Evolutionary conservation across 1,140 invertebrate genomes (phyloP), one percentile per base, ranked within the genome.

Genomic region (Oncopeltus fasciatus): DNA sequence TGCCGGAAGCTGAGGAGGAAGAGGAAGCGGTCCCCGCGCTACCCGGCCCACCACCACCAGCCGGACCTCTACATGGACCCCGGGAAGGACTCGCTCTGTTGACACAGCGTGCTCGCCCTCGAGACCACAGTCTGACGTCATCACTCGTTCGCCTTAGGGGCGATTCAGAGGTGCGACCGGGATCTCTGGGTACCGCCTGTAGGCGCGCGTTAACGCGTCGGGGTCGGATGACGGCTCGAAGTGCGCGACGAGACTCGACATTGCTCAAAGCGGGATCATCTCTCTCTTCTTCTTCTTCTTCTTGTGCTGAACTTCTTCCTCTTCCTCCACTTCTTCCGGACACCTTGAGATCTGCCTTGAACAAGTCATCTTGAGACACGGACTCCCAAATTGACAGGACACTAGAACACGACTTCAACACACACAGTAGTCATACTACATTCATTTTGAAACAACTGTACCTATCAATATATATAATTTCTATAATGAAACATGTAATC

Each of bases 41-140:
- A 67, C 58, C 62, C 65, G 0, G n/a, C n/a, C n/a, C n/a, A n/a
- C n/a, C n/a, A n/a, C n/a, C n/a, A n/a, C 31, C 63, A 67, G 31
- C 64, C 69, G 75, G 81, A 78, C 74, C 75, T 74, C 64, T 83
- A 82, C 69, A 77, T 81, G 66, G 81, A 83, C 64, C n/a, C n/a
- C 31, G 77, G 81, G 57, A 84, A 84, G 72, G 82, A 84, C 70
- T 81, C 79, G 70, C 81, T 84, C 73, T 84, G 83, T 84, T 85
- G 83, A 85, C 83, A 81, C 71, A 78, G 76, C 70, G 80, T 79
- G 67, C 72, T 77, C 65, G 73, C 74, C 70, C 74, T 83, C 70
- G 82, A 83, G 74, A 83, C 83, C 60, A 82, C 79, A 53, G 80
- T 83, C 70, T 78, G 72, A 78, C 72, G 60, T 49, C 62, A 60